phyloP scores from a whole-genome alignment of 2,888 invertebrate species.

The Phyllotreta striolata region DNA sequence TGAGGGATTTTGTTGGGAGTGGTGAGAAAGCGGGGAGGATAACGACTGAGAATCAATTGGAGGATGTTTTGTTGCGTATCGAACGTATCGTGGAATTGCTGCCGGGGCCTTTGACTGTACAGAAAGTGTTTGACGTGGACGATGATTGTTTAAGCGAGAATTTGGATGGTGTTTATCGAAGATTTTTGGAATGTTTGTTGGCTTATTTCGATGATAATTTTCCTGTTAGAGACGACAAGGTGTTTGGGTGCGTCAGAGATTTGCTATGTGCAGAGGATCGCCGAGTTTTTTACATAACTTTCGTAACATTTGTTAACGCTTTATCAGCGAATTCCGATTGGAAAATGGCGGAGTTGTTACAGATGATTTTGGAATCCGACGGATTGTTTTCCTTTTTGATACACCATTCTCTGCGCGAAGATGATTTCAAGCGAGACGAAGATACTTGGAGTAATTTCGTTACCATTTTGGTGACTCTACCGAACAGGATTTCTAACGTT shows the following conservation, averaged over 20 bases:
- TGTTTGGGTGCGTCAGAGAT: conserved; percentile 60
- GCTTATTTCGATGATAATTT: conserved; percentile 66
- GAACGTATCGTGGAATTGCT: conserved; percentile 54
- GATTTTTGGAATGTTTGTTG: conserved; percentile 64
- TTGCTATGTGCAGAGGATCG: conserved; percentile 67
- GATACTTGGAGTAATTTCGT: conserved; percentile 62
- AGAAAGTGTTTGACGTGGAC: conserved; percentile 70
- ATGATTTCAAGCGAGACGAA: conserved; percentile 56
- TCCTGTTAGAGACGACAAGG: conserved; percentile 61
- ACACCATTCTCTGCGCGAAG: conserved; percentile 36
- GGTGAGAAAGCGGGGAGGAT: conserved; percentile 52
- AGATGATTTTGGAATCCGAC: conserved; percentile 66
- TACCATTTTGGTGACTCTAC: conserved; percentile 72
- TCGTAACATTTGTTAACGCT: conserved; percentile 62
- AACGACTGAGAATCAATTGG: conserved; percentile 56
- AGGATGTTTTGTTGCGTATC: conserved; percentile 53
- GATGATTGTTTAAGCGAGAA: conserved; percentile 56
- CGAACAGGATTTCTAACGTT: conserved; percentile 75
- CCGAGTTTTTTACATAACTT: conserved; percentile 61
- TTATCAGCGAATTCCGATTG: conserved; percentile 60
- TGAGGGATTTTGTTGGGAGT: conserved; percentile 30
- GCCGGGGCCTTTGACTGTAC: conserved; percentile 70
- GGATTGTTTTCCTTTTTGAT: conserved; percentile 64
- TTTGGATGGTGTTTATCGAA: conserved; percentile 62
- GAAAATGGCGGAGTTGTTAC: conserved; percentile 59